Evolutionary conservation across 2,113 vertebrate species (phyloP), one percentile per base, ranked within the genome.

Genomic region (Hippoglossus stenolepis): DNA sequence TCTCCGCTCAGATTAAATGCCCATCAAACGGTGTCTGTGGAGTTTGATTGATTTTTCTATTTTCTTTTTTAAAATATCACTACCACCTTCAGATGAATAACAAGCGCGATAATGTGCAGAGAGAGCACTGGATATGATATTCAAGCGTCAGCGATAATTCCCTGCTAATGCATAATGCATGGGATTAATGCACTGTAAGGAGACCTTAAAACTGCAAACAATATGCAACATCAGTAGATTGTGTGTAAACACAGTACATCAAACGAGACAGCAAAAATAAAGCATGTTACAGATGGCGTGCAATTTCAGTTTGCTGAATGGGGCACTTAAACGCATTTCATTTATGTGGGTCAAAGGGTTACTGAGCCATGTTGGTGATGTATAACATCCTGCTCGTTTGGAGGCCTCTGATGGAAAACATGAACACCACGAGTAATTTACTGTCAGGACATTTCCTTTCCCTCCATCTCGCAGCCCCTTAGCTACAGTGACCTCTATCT

Each of bases 401-500:
- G 45, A 65, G 47, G 56, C 70, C 56, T 84, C 75, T 82, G 77
- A 84, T 84, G 65, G 72, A 87, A 84, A 69, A 86, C 66, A 65
- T 75, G 88, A 73, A 78, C 38, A 70, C n/a, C n/a, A 45, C 65
- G 75, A 82, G 82, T 85, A 86, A 91, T 91, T 89, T 83, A 89
- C 69, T 71, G 68, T 64, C 49, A 60, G 67, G 73, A 58, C 73
- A 65, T 85, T 85, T 72, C 76, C 66, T 62, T 51, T 76, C 71
- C 76, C 65, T 82, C 76, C 77, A 71, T 89, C 85, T 89, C 81
- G 73, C 85, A 79, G 49, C 61, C 69, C 75, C 51, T 43, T 53
- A 61, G 85, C 70, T 76, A 84, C 85, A 61, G 61, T 89, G 91
- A 91, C 92, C 91, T 89, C 90, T 85, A 90, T 89, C 85, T 88